Conservation (phyloP, 1,140 invertebrate species). For the Drosophila tropicalis region DNA sequence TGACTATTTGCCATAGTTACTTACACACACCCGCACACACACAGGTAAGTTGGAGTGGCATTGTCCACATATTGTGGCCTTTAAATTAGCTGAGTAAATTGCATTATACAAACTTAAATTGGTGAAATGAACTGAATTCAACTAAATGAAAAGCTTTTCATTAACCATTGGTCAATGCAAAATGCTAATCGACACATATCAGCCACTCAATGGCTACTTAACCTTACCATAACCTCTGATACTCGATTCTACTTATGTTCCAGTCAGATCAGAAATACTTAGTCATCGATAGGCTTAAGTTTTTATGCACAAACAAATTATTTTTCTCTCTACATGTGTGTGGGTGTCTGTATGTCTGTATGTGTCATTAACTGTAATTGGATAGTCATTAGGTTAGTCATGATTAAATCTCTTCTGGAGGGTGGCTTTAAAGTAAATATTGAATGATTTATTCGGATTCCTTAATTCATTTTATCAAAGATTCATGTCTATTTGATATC, state of each 20-base stretch:
- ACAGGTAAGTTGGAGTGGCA: slow-evolving; percentile 33
- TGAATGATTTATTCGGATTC: neutral
- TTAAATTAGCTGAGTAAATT: slow-evolving; percentile 69
- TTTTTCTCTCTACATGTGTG: neutral
- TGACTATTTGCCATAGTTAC: slow-evolving; percentile 60
- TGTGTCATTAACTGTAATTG: neutral
- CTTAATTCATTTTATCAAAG: neutral
- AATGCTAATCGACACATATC: neutral
- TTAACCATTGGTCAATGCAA: slow-evolving; percentile 8
- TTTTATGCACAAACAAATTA: neutral
- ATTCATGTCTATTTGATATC: neutral
- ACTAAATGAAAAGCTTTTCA: slow-evolving; percentile 30
- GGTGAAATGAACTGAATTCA: slow-evolving; percentile 2
- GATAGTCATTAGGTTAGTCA: slow-evolving; percentile 1
- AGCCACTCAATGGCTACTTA: neutral
- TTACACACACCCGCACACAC: slow-evolving; percentile 13
- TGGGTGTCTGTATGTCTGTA: neutral
- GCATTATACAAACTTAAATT: neutral
- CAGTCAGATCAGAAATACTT: slow-evolving; percentile 2
- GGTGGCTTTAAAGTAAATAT: neutral
- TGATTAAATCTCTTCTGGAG: too few species aligned
- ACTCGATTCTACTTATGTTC: neutral
- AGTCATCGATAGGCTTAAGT: neutral
- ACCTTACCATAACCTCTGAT: neutral
- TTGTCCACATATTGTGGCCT: slow-evolving; percentile 16